These are phyloP conservation scores for Meandrusa payeni DNA, from an alignment of 2,888 invertebrate species.

Conservation along the genomic window DNA sequence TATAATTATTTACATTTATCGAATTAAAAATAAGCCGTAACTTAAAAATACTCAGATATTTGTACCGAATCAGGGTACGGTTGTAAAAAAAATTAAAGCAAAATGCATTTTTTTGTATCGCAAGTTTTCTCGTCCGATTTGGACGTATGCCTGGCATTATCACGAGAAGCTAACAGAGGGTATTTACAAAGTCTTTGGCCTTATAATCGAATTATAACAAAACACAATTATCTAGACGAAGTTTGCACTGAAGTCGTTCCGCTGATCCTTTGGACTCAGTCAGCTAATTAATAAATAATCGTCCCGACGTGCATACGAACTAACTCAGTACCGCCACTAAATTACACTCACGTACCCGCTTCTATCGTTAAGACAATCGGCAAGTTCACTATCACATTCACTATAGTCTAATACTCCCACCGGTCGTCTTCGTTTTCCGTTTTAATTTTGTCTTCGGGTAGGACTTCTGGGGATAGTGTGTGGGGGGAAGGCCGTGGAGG, in stretches of 20 bases:
- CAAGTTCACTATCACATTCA: conserved; percentile 26
- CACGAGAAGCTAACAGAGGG: conserved; percentile 44
- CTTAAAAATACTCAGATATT: conserved; percentile 70
- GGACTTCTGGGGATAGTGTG: conserved; percentile 45
- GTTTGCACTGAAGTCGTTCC: conserved; percentile 52
- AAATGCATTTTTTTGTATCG: conserved; percentile 77
- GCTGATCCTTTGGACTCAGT: conserved; percentile 31
- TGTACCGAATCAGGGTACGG: conserved; percentile 69
- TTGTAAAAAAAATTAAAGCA: conserved; percentile 68
- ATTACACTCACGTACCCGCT: conserved; percentile 45
- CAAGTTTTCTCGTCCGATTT: conserved; percentile 50
- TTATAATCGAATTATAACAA: conserved; percentile 62
- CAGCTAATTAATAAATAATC: conserved; percentile 45
- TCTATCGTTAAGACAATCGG: conserved; percentile 37
- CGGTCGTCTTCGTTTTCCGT: conserved; percentile 82
- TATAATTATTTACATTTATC: conserved; percentile 76
- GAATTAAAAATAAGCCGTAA: conserved; percentile 56
- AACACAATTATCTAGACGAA: conserved; percentile 50
- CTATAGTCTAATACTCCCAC: conserved; percentile 78
- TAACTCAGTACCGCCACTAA: conserved; percentile 35
- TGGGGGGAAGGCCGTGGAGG: conserved; percentile 43
- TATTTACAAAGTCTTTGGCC: conserved; percentile 79
- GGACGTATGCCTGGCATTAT: conserved; percentile 47
- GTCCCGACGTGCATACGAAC: conserved; percentile 34
- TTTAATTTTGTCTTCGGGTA: conserved; percentile 77